phyloP scores from a whole-genome alignment of 2,113 vertebrate genomes.

The Cinclus mexicanus region DNA sequence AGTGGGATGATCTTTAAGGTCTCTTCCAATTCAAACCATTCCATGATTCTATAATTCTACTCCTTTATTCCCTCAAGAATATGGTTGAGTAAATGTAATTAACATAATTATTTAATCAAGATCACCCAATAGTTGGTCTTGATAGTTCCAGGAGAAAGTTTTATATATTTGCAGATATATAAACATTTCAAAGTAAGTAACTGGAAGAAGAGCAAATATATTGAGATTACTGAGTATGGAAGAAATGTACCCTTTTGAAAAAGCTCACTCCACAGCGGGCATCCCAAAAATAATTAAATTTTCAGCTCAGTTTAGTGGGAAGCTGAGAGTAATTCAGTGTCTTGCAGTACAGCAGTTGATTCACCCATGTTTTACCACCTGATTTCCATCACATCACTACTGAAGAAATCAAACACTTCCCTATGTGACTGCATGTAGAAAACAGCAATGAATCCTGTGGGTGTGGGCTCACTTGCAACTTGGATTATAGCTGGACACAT shows the following conservation, averaged over 20 bases:
- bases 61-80: not conserved
- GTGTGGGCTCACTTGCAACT: not conserved
- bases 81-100: not conserved
- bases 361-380: not conserved
- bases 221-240: accelerated
- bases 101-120: not conserved
- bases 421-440: accelerated
- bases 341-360: not conserved
- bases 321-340: not conserved
- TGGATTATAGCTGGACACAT: not conserved
- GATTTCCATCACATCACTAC: not conserved
- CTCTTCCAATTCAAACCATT: not conserved
- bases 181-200: not conserved
- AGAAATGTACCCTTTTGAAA: not conserved
- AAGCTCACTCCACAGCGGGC: not conserved
- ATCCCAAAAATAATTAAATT: not conserved
- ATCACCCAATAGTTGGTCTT: not conserved
- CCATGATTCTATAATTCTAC: not conserved
- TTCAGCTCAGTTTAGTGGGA: not conserved
- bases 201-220: not conserved
- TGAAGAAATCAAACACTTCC: not conserved
- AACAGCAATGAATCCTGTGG: not conserved
- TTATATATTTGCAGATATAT: not conserved
- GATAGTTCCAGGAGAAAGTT: not conserved
- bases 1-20: not conserved